Evolutionary conservation across 1,140 invertebrate genomes (phyloP).

Genomic region (Zaprionus inermis): DNA sequence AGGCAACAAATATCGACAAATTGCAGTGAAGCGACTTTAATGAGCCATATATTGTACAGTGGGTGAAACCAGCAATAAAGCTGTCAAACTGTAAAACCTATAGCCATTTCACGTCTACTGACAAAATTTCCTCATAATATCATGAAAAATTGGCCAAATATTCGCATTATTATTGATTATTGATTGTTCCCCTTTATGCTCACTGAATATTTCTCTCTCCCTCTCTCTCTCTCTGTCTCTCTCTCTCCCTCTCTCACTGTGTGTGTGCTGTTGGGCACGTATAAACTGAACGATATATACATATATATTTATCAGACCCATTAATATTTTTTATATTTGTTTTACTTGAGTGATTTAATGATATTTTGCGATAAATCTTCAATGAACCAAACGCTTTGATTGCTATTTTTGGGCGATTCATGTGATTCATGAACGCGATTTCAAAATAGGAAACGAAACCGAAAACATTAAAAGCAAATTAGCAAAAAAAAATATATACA

Average conservation of each 20-base stretch:
- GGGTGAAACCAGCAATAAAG: background rate
- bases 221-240: background rate
- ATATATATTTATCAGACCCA: constrained; percentile 3
- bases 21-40: background rate
- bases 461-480: constrained; percentile 8
- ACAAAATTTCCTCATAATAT: background rate
- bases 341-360: constrained; percentile 15
- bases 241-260: background rate
- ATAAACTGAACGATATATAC: background rate
- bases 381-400: constrained; percentile 17
- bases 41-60: background rate
- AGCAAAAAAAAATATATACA: background rate
- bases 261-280: background rate
- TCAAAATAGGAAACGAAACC: background rate
- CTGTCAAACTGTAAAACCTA: background rate
- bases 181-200: background rate
- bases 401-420: background rate
- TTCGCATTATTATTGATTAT: background rate
- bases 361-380: constrained; percentile 22
- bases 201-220: background rate
- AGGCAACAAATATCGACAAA: constrained; percentile 1
- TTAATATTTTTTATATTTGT: constrained; percentile 2
- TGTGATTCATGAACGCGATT: constrained; percentile 1
- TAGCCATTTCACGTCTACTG: background rate
- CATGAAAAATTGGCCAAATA: background rate